Conservation (phyloP, 2,888 invertebrate genomes). For the Tineola bisselliella region DNA sequence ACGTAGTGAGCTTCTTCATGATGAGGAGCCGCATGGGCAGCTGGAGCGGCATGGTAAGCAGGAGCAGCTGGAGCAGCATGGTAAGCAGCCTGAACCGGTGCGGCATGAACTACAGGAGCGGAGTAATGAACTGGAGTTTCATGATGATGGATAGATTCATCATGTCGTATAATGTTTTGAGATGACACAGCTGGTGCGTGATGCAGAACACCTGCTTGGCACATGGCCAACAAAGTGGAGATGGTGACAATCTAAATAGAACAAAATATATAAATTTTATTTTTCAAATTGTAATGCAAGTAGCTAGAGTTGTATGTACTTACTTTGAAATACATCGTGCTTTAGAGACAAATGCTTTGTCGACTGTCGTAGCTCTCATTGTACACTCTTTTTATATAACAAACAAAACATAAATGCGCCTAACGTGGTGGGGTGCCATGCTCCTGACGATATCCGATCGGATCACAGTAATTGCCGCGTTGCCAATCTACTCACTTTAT, state of each 20-base stretch:
- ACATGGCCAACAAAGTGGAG: slow-evolving; percentile 44
- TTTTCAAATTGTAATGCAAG: too few species aligned
- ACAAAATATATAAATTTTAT: too few species aligned
- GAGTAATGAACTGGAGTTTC: slow-evolving; percentile 40
- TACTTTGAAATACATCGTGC: slow-evolving; percentile 65
- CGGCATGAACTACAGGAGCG: slow-evolving; percentile 25
- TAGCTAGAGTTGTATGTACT: slow-evolving; percentile 29
- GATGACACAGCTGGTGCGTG: slow-evolving; percentile 58
- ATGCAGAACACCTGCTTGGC: slow-evolving; percentile 50
- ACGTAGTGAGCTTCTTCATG: slow-evolving; percentile 48
- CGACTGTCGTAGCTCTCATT: slow-evolving; percentile 53
- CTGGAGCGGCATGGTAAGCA: slow-evolving; percentile 22
- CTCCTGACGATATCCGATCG: slow-evolving; percentile 60
- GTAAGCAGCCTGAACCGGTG: slow-evolving; percentile 24
- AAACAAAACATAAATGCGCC: slow-evolving; percentile 50
- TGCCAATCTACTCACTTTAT: slow-evolving; percentile 59
- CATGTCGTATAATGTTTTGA: slow-evolving; percentile 57
- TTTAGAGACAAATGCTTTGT: slow-evolving; percentile 50
- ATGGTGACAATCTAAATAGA: slow-evolving; percentile 35
- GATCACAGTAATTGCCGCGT: slow-evolving; percentile 54
- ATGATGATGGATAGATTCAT: slow-evolving; percentile 43
- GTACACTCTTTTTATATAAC: slow-evolving; percentile 63
- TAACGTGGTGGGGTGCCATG: slow-evolving; percentile 44
- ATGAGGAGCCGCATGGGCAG: slow-evolving; percentile 22
- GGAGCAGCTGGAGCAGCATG: slow-evolving; percentile 19